Conservation (phyloP, 2,888 invertebrate genomes). For the Pammene fasciana region DNA sequence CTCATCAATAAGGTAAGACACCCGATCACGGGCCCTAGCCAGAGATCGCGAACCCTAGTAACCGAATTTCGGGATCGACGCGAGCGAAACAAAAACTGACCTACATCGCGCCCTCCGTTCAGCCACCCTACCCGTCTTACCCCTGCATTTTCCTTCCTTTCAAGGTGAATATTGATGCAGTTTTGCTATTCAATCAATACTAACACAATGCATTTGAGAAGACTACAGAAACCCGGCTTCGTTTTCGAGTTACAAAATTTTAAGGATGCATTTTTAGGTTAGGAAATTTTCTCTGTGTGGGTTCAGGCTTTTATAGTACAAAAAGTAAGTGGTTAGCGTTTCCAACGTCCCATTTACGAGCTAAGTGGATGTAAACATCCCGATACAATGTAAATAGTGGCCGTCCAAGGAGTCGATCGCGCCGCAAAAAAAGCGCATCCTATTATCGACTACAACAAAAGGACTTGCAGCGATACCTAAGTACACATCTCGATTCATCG, state of each 20-base stretch:
- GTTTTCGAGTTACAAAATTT: too few species aligned
- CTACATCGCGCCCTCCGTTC: constrained; percentile 82
- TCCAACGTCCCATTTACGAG: constrained; percentile 38
- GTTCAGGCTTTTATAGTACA: constrained; percentile 6
- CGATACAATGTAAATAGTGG: constrained; percentile 51
- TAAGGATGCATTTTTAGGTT: constrained; percentile 22
- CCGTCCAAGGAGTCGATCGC: constrained; percentile 69
- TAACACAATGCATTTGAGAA: constrained; percentile 5
- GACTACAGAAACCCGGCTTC: not conserved
- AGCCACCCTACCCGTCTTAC: constrained; percentile 74
- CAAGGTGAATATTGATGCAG: constrained; percentile 58
- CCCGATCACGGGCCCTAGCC: constrained; percentile 55
- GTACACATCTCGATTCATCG: constrained; percentile 84
- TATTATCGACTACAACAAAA: constrained; percentile 84
- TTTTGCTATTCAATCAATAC: constrained; percentile 23
- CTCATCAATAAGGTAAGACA: constrained; percentile 47
- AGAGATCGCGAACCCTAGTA: constrained; percentile 68
- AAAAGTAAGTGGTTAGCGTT: constrained; percentile 30
- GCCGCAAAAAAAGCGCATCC: constrained; percentile 82
- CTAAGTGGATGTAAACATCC: constrained; percentile 64
- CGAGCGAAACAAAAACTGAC: constrained; percentile 82
- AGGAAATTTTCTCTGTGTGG: constrained; percentile 1
- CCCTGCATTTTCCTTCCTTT: constrained; percentile 67
- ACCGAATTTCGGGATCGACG: constrained; percentile 79
- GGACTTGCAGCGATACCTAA: constrained; percentile 83